phyloP scores from a whole-genome alignment of 2,113 vertebrate species.

The Micronycteris hirsuta region DNA sequence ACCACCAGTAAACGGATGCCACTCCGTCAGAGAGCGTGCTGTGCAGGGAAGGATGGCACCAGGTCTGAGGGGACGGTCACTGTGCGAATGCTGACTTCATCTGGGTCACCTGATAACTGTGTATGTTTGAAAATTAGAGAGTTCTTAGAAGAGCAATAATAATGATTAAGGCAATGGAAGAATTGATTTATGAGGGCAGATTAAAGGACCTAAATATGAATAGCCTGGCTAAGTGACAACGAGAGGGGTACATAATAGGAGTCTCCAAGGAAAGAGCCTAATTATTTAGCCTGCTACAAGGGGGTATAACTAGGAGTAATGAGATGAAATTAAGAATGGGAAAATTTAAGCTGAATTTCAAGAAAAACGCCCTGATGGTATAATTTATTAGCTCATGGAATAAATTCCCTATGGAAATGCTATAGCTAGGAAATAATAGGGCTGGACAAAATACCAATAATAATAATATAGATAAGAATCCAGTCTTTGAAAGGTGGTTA shows the following conservation, averaged over 20 bases:
- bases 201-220: constrained; percentile 66
- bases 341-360: constrained; percentile 72
- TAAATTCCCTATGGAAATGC: constrained; percentile 66
- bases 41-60: background rate
- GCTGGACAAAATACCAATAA: constrained; percentile 67
- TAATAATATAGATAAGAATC: constrained; percentile 64
- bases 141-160: constrained; percentile 66
- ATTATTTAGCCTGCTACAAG: constrained; percentile 54
- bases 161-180: constrained; percentile 69
- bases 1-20: background rate
- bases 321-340: constrained; percentile 65
- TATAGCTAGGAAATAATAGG: constrained; percentile 44
- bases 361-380: constrained; percentile 61
- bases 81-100: constrained; percentile 4
- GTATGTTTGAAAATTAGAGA: constrained; percentile 58
- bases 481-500: constrained; percentile 10
- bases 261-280: constrained; percentile 51
- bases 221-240: constrained; percentile 60
- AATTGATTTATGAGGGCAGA: constrained; percentile 73
- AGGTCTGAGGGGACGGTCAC: background rate
- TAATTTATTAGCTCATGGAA: constrained; percentile 70
- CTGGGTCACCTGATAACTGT: constrained; percentile 21
- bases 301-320: constrained; percentile 55
- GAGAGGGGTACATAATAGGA: constrained; percentile 50
- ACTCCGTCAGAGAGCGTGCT: background rate